Base-by-base conservation (phyloP, 2,797 vertebrate species). In the Sarcoramphus papa region DNA sequence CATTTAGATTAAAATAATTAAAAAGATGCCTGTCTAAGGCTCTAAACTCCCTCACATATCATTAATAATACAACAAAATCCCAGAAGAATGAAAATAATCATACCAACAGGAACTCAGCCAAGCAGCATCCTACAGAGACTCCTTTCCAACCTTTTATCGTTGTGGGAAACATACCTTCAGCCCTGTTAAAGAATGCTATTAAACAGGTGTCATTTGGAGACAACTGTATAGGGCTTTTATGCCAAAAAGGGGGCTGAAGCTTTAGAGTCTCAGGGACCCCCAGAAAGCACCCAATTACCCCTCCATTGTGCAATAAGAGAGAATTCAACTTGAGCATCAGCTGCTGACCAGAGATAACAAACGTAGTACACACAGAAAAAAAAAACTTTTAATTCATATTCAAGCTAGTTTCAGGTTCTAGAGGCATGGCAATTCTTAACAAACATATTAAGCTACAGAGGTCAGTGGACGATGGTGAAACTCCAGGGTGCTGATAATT, bases 41-140 rank as follows among this genome's bases (percentile, higher is more conserved):
- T 87, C 62, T 69, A 59, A 80, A 62, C 35, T 94, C 78, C 81
- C 28, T 93, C 73, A 90, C 33, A 90, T 85, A 81, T 56, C 75
- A 88, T 94, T 95, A 93, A 87, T 94, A 95, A 94, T 65, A 93
- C 23, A 92, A 60, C 68, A 78, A 93, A 96, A 93, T 83, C 91
- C 92, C 81, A 88, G 75, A 91, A 92, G 92, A 88, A 90, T 86
- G 47, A 95, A 96, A 95, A 95, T 87, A 95, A 85, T 80, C 69
- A 67, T 77, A 91, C 25, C 30, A 85, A 56, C 33, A 95, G 94
- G 81, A 96, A 86, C 78, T 65, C 84, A 92, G 94, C 88, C 93
- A 97, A 94, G 47, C 23, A 94, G 47, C 75, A 75, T 88, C 40
- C 84, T 93, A 91, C 77, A 74, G 86, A 95, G 83, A 92, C 81